Evolutionary conservation across 2,888 invertebrate genomes (phyloP).

Genomic region (Bugulina stolonifera): DNA sequence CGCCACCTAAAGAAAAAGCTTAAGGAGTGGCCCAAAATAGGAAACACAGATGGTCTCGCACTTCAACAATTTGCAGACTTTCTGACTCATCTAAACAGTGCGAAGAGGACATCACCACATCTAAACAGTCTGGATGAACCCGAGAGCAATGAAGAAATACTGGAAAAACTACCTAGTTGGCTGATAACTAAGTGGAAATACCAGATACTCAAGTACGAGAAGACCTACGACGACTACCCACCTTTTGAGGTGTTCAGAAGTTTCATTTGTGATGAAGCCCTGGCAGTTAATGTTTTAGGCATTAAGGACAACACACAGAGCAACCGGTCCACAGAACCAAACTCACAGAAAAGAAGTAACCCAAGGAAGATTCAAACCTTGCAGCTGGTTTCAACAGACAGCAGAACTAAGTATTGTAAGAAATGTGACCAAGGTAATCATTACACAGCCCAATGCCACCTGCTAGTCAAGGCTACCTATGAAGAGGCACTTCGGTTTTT

Average conservation of each 20-base stretch:
- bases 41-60: not conserved
- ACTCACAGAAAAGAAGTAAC: not conserved
- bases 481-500: too few relatives aligned
- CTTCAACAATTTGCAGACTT: slow-evolving; percentile 15
- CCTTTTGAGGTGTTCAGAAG: not conserved
- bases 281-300: not conserved
- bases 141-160: not conserved
- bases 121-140: slow-evolving; percentile 18
- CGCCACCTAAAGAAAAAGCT: slow-evolving; percentile 16
- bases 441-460: not conserved
- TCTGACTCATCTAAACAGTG: not conserved
- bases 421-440: not conserved
- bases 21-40: not conserved
- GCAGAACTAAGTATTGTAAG: not conserved
- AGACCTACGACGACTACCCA: not conserved
- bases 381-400: not conserved
- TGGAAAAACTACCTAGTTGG: not conserved
- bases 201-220: slow-evolving; percentile 5
- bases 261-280: not conserved
- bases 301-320: not conserved
- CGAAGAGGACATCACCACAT: not conserved
- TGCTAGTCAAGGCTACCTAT: not conserved
- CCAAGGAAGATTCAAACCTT: not conserved
- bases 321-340: not conserved
- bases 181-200: slow-evolving; percentile 13